Evolutionary conservation across 2,888 invertebrate genomes (phyloP), one percentile per base, ranked within the genome.

Genomic region (Carterocephalus palaemon): DNA sequence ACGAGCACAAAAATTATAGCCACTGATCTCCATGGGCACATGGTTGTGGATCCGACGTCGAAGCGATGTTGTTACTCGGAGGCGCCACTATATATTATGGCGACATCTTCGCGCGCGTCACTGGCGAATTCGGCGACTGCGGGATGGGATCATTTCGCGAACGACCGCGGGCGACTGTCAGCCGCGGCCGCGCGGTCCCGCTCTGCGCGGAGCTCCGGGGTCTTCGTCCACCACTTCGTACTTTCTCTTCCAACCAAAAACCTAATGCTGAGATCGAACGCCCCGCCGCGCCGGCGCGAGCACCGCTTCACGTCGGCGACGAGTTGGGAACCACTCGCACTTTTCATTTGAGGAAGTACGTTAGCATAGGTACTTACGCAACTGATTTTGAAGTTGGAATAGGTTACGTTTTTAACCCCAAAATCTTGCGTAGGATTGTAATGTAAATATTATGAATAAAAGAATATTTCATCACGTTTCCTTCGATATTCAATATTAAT

Each of bases 1-100:
- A 82, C 67, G 58, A 76, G 58, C 76, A 85, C 81, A 73, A 68
- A 66, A 61, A 75, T 67, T 59, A 74, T 63, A 66, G 67, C 72
- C 79, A 84, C 80, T 62, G 75, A 63, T 72, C 72, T 80, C 83
- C 85, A 85, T 81, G 67, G 69, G 80, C 81, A 82, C 85, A 86
- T 86, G 70, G 75, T 83, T 73, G 77, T 62, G 65, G 66, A 54
- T 62, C 57, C 55, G 61, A 31, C 48, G 43, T 50, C 43, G 58
- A 60, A 60, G 58, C 59, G 67, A 54, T 65, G 61, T 60, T 46
- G 31, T 32, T 47, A 48, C 48, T 52, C 32, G 42, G 46, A 40
- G 50, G 68, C 67, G 64, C 71, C 68, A 71, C 73, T 74, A 68
- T 77, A 78, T 81, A 82, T 78, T 79, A 67, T 72, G 71, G 75